Base-by-base conservation (phyloP, 2,888 invertebrate species). In the Apamea anceps region DNA sequence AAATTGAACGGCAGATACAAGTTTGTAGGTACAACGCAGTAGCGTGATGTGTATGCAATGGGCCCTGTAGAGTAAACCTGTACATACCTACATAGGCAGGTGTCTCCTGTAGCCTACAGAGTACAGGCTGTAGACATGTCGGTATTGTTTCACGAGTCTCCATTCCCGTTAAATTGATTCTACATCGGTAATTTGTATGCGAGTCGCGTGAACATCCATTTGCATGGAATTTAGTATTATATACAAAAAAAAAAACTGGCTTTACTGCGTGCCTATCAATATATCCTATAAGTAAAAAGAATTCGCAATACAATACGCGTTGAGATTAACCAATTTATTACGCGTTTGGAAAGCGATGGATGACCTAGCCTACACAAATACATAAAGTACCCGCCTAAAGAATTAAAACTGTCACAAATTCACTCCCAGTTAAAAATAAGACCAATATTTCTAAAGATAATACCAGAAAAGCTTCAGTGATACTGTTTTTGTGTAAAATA, bases 121-220 rank as follows among this genome's bases (percentile, higher is more conserved):
- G 25, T 21, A n/a, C 28, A 37, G 32, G 10, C 18, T 62, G 25
- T 45, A 57, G 25, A 12, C 18, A 66, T 37, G 57, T 72, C 71
- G 25, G 42, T 75, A 72, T 73, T 73, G 81, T 76, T 79, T 54
- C 62, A 73, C 62, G 62, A 48, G 25, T 45, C 48, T 75, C 57
- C 76, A 57, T 76, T 85, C 60, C 75, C 73, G 67, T 63, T 70
- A 85, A 85, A 86, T 81, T 87, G 85, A 75, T 85, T 85, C 67
- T 81, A 73, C 85, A 25, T 77, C 42, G 66, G 57, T 76, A 66
- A 86, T 88, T 82, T 63, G 76, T 77, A 86, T 85, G 82, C 86
- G 82, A 71, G 78, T 85, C 81, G 85, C 75, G 75, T 85, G 57
- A 67, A 77, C 77, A 85, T 77, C 75, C 72, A 77, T 85, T 85